Base-by-base conservation (phyloP, 2,888 invertebrate species). In the Apamea crenata region DNA sequence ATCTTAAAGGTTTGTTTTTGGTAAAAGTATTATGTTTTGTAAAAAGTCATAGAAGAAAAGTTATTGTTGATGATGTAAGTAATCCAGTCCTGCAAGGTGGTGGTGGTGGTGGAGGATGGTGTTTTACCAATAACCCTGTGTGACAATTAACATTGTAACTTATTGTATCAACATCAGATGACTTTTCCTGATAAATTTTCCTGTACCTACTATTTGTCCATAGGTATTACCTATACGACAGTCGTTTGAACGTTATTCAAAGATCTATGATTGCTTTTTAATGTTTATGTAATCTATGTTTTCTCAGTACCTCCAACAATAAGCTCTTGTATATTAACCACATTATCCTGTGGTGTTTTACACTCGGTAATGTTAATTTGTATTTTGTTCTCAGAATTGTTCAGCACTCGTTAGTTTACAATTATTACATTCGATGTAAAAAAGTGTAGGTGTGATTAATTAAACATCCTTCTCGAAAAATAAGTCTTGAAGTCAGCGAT, bases 351-450 rank as follows among this genome's bases (percentile, higher is more conserved):
- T 56, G 56, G 18, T 71, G 56, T 75, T 70, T 70, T 61, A 71
- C 32, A 59, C 25, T 59, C n/a, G 5, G 44, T 59, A 25, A 81
- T 66, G 21, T 29, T 59, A 61, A 68, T 83, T 74, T 74, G 59
- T 40, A 50, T 44, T 68, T 77, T 76, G 32, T 79, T 86, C 83
- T 79, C 83, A 86, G 78, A 79, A 86, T 86, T 79, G 73, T 78
- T 82, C 75, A 63, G 12, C 32, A 66, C 59, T 59, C 36, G 29
- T 74, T 74, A 82, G 47, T 56, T 63, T 69, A 78, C 29, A 66
- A 67, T 25, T 36, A 18, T 77, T 65, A 10, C 21, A 47, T 44
- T 65, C 40, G 4, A 50, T 18, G 70, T 56, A 69, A 81, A 82
- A 84, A 80, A 36, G 25, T 56, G 16, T 74, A 61, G 18, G 16